These are phyloP conservation scores for Sepiola atlantica DNA, from an alignment of 2,888 invertebrate genomes.

Conservation along the genomic window DNA sequence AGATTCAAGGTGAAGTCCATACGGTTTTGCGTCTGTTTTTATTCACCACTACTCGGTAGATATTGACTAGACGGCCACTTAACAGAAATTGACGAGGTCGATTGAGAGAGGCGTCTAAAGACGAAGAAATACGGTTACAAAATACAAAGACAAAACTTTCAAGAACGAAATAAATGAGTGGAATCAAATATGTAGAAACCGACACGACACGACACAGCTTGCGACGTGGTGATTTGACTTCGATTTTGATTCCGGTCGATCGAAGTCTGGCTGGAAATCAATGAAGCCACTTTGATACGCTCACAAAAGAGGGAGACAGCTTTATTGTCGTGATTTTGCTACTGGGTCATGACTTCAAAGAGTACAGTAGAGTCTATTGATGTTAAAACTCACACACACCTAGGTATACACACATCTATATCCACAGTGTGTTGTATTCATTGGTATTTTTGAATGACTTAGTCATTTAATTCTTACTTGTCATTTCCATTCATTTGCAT, in stretches of 20 bases:
- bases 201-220: neutral
- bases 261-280: neutral
- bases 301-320: constrained; percentile 3
- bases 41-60: neutral
- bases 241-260: neutral
- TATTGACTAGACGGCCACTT: neutral
- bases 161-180: neutral
- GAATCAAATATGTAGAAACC: neutral
- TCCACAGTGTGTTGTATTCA: too few species aligned
- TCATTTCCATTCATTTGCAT: neutral
- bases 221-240: neutral
- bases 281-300: neutral
- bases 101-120: neutral
- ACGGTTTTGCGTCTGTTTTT: neutral
- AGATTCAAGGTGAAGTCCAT: neutral
- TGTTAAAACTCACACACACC: neutral
- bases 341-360: constrained; percentile 32
- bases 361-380: neutral
- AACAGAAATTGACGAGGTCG: neutral
- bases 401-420: neutral
- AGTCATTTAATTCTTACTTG: neutral
- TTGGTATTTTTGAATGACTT: neutral
- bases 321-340: neutral
- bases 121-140: neutral
- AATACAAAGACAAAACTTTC: neutral